Percentiles rank a stretch among this genome's conserved stretches.
phyloP scores from a whole-genome alignment of 1,140 invertebrate species.

The Popillia japonica region DNA sequence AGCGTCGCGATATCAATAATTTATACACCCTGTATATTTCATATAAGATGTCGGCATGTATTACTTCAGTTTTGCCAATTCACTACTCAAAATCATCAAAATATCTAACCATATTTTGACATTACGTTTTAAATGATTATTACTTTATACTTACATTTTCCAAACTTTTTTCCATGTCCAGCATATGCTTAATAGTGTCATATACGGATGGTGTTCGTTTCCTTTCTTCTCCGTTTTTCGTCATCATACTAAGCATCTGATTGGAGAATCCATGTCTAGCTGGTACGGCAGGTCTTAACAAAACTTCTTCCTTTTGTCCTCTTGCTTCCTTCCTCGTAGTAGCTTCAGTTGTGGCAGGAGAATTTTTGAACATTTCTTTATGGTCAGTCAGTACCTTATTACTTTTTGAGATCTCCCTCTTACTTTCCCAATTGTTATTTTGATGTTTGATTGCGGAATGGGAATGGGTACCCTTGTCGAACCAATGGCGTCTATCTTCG shows the following conservation, averaged over 20 bases:
- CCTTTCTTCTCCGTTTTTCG: constrained; percentile 57
- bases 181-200: constrained; percentile 65
- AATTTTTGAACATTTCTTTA: neutral
- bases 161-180: constrained; percentile 64
- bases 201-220: constrained; percentile 63
- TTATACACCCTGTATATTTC: no score
- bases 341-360: constrained; percentile 43
- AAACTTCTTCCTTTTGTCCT: constrained; percentile 70
- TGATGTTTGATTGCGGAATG: constrained; percentile 33
- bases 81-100: constrained; percentile 32
- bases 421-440: constrained; percentile 63
- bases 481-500: constrained; percentile 50
- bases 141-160: constrained; percentile 59
- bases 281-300: constrained; percentile 66
- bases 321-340: constrained; percentile 46
- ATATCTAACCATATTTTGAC: constrained; percentile 38
- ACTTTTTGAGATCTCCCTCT: constrained; percentile 51
- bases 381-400: constrained; percentile 26
- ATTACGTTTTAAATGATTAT: neutral
- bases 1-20: no score
- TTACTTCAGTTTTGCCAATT: no score
- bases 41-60: no score
- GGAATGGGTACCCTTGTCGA: constrained; percentile 43
- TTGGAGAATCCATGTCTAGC: constrained; percentile 62
- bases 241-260: constrained; percentile 61